phyloP scores from a whole-genome alignment of 2,797 vertebrate species.

The Pipistrellus pygmaeus region DNA sequence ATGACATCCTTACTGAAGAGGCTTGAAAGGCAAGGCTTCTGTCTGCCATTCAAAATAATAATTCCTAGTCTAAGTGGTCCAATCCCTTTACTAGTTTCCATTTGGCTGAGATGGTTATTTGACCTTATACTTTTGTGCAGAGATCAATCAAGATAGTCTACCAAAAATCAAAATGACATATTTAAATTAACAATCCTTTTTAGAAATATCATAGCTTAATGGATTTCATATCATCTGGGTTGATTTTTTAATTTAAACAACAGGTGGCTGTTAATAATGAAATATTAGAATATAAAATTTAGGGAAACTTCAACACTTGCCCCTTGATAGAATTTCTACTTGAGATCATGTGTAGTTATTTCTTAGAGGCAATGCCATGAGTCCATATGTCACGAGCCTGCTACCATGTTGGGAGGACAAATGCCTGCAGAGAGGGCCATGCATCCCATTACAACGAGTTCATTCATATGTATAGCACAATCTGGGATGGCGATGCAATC shows the following conservation, averaged over 20 bases:
- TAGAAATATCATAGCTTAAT: conserved; percentile 63
- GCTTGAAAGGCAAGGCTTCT: conserved; percentile 58
- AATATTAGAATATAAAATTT: conserved; percentile 76
- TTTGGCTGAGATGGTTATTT: background rate
- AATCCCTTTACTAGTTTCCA: conserved; percentile 44
- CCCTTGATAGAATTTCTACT: conserved; percentile 70
- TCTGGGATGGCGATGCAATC: conserved; percentile 86
- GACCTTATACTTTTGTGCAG: conserved; percentile 70
- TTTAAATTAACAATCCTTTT: conserved; percentile 73
- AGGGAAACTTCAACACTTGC: conserved; percentile 74
- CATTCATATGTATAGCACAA: conserved; percentile 90
- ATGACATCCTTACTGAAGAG: conserved; percentile 19
- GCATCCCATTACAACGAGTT: conserved; percentile 81
- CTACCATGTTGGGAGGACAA: conserved; percentile 76
- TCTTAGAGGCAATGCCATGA: conserved; percentile 74
- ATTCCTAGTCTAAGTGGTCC: conserved; percentile 67
- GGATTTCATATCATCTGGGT: conserved; percentile 65
- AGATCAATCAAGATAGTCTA: conserved; percentile 68
- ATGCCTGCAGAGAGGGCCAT: conserved; percentile 73
- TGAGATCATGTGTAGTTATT: conserved; percentile 79
- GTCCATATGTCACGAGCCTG: conserved; percentile 82
- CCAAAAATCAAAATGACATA: conserved; percentile 64
- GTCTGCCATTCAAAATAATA: conserved; percentile 64
- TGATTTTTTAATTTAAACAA: conserved; percentile 80
- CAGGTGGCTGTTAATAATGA: conserved; percentile 74